These are phyloP conservation scores for Orthonyx spaldingii DNA, from an alignment of 2,113 vertebrate genomes.

Conservation along the genomic window DNA sequence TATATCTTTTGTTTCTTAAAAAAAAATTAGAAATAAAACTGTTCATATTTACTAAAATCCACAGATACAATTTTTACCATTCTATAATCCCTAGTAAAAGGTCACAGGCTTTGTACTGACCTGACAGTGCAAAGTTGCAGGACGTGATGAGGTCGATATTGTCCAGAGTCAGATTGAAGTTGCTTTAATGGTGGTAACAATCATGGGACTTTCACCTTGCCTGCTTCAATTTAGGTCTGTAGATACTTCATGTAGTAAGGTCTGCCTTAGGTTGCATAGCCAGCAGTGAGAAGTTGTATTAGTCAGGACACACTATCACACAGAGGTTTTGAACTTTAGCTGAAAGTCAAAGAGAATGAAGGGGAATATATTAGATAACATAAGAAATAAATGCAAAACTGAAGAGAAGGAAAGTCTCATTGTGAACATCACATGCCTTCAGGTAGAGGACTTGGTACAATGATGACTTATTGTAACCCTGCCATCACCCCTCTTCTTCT, in stretches of 20 bases:
- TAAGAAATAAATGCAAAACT: not conserved
- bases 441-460: not conserved
- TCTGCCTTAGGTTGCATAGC: not conserved
- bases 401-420: not conserved
- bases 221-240: not conserved
- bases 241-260: too few species aligned
- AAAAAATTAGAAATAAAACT: not conserved
- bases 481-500: not conserved
- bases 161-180: not conserved
- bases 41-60: not conserved
- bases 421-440: fast-evolving
- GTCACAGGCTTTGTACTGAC: not conserved
- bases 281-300: not conserved
- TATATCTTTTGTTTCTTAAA: not conserved
- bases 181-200: not conserved
- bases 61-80: not conserved
- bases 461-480: not conserved
- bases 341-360: not conserved
- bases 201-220: not conserved
- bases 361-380: not conserved
- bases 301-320: not conserved
- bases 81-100: not conserved
- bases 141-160: not conserved
- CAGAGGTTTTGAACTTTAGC: not conserved
- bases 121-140: not conserved